Percentiles rank a stretch among this genome's conserved stretches.
Conservation (phyloP, 2,113 vertebrate species). For the Antennarius striatus region DNA sequence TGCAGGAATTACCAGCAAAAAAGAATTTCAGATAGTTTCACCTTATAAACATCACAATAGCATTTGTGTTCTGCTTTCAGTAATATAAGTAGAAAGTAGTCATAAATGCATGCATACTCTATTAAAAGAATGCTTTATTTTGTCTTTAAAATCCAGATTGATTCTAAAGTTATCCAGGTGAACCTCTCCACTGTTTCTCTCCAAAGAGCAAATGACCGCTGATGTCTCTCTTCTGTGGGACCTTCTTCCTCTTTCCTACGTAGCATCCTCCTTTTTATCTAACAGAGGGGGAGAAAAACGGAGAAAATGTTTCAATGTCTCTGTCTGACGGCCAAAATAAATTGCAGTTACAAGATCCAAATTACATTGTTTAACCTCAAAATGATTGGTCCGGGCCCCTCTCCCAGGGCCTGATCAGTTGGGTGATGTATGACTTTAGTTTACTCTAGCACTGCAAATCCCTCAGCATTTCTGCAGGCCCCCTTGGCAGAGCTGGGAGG, state of each 20-base stretch:
- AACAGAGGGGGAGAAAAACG: constrained; percentile 45
- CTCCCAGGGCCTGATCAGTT: constrained; percentile 74
- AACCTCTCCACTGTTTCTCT: constrained; percentile 12
- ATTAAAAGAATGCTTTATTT: neutral
- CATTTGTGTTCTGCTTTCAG: no score
- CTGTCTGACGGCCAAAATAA: constrained; percentile 80
- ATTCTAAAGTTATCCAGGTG: constrained; percentile 4
- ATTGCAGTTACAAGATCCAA: constrained; percentile 83
- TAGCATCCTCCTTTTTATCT: constrained; percentile 63
- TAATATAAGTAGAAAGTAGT: neutral
- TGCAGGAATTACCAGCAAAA: no score
- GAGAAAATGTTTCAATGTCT: constrained; percentile 70
- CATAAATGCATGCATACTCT: neutral
- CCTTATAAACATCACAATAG: no score
- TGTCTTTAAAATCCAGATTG: neutral
- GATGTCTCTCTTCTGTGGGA: constrained; percentile 54
- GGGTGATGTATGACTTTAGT: constrained; percentile 82
- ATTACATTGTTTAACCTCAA: constrained; percentile 86
- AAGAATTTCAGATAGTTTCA: no score
- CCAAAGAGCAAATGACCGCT: constrained; percentile 36
- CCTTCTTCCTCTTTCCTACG: constrained; percentile 50
- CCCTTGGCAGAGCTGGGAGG: constrained; percentile 52
- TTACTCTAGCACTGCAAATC: constrained; percentile 77
- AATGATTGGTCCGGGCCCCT: constrained; percentile 79
- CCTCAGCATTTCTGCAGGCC: constrained; percentile 68